A percentile compares a stretch with the other conserved stretches of the same genome.
Conservation (phyloP, 2,888 invertebrate genomes). For the Drosophila macrothrix region DNA sequence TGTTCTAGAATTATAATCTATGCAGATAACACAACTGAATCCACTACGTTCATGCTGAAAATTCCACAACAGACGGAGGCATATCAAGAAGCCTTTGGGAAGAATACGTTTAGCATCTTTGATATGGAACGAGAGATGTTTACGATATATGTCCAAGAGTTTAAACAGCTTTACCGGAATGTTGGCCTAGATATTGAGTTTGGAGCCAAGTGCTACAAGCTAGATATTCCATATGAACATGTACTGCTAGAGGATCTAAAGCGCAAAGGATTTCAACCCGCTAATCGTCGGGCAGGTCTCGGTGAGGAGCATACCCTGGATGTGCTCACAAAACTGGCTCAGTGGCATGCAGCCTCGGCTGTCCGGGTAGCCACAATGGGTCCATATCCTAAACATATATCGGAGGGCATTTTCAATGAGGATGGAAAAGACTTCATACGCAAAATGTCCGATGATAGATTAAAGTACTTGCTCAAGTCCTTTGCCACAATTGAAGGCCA, state of each 20-base stretch:
- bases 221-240: conserved; percentile 41
- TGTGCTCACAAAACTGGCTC: conserved; percentile 76
- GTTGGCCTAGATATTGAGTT: conserved; percentile 54
- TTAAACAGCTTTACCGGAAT: conserved; percentile 54
- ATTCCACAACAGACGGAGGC: conserved; percentile 21
- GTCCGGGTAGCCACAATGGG: conserved; percentile 64
- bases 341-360: conserved; percentile 82
- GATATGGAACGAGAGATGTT: conserved; percentile 68
- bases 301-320: conserved; percentile 72
- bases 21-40: conserved; percentile 20
- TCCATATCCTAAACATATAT: conserved; percentile 41
- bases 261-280: conserved; percentile 65
- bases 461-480: conserved; percentile 37
- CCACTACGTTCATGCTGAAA: conserved; percentile 49
- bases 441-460: conserved; percentile 26
- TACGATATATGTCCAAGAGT: conserved; percentile 55
- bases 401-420: conserved; percentile 38
- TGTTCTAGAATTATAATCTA: background rate
- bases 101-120: conserved; percentile 44
- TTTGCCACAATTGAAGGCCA: conserved; percentile 56
- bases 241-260: conserved; percentile 77
- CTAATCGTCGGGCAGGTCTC: conserved; percentile 68
- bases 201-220: conserved; percentile 51
- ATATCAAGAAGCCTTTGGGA: conserved; percentile 39
- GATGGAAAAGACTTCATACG: conserved; percentile 21